Evolutionary conservation across 2,888 invertebrate species (phyloP).

Genomic region (Disparrhopalites patrizii): DNA sequence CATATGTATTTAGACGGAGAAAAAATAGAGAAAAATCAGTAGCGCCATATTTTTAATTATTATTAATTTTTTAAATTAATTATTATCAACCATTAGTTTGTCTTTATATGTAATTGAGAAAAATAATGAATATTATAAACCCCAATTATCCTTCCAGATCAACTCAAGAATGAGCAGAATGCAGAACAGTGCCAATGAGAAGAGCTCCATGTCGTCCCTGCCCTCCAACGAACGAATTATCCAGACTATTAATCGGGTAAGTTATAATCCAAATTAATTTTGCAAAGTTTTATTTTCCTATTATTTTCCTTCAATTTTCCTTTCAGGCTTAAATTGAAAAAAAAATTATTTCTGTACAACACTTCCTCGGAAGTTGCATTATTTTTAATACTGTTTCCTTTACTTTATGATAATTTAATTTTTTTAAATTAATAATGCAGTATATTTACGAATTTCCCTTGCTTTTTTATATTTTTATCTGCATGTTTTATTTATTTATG

Average conservation of each 20-base stretch:
- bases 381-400: too few species aligned
- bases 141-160: background rate
- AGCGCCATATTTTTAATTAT: too few species aligned
- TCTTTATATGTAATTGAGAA: background rate
- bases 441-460: too few species aligned
- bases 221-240: conserved; percentile 46
- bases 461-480: too few species aligned
- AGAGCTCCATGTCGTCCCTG: conserved; percentile 29
- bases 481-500: background rate
- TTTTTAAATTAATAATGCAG: background rate
- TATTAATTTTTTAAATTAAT: too few species aligned
- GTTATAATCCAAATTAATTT: conserved; percentile 17
- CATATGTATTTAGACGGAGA: too few species aligned
- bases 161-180: background rate
- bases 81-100: too few species aligned
- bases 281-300: background rate
- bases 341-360: background rate
- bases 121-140: too few species aligned
- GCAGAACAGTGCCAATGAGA: background rate
- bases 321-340: conserved; percentile 1
- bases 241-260: conserved; percentile 46
- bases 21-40: too few species aligned
- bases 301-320: background rate
- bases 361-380: too few species aligned
- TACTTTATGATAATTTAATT: background rate